phyloP scores from a whole-genome alignment of 2,888 invertebrate genomes.

The Silvanus unidentatus region DNA sequence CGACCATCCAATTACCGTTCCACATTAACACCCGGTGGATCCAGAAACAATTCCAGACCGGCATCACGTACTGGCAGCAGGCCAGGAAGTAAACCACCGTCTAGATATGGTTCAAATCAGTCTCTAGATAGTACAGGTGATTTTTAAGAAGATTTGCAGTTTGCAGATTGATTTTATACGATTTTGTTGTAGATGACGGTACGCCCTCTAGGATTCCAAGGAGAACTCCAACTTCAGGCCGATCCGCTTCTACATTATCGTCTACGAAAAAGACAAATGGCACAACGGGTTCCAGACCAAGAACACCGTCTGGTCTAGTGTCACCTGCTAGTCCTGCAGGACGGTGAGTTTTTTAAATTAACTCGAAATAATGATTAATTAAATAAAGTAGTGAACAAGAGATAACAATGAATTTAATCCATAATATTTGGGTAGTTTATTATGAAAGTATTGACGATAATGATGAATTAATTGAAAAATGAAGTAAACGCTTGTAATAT shows the following conservation, averaged over 20 bases:
- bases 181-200: slow-evolving; percentile 52
- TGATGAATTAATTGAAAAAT: no score
- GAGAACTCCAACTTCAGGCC: slow-evolving; percentile 55
- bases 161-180: neutral
- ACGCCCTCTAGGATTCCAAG: slow-evolving; percentile 81
- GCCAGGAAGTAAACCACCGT: slow-evolving; percentile 86
- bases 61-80: slow-evolving; percentile 80
- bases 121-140: slow-evolving; percentile 84
- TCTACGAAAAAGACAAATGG: slow-evolving; percentile 50
- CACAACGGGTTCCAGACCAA: slow-evolving; percentile 56
- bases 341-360: slow-evolving; percentile 55
- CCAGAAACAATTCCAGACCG: slow-evolving; percentile 67
- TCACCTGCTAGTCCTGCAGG: slow-evolving; percentile 67
- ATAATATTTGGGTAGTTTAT: neutral
- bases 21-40: slow-evolving; percentile 71
- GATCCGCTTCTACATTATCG: slow-evolving; percentile 49
- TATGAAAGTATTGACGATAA: no score
- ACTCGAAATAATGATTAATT: no score
- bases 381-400: slow-evolving; percentile 4
- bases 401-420: neutral
- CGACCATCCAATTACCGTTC: slow-evolving; percentile 62
- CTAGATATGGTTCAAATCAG: slow-evolving; percentile 87
- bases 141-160: slow-evolving; percentile 2
- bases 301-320: slow-evolving; percentile 72
- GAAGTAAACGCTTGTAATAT: no score